Base-by-base conservation (phyloP, 2,888 invertebrate species). In the Patella caerulea region DNA sequence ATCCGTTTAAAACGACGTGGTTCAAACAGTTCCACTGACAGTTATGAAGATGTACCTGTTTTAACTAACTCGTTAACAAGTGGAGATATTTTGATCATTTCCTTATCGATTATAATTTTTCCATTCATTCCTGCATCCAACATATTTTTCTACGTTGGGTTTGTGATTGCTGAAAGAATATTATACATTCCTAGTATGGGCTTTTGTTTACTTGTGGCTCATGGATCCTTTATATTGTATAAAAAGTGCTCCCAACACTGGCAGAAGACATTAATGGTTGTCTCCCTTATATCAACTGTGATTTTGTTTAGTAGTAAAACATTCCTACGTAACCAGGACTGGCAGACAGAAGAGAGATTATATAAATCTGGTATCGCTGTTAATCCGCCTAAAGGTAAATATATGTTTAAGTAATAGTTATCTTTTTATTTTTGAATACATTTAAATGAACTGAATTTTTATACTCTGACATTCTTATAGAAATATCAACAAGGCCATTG, bases 41-140 rank as follows among this genome's bases (percentile, higher is more conserved):
- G 84, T 76, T 82, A 83, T 53, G 85, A 85, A 12, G 82, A 82
- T 12, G 24, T n/a, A 19, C 45, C 19, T 9, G 34, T 72, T 24
- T 53, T 19, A 9, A 69, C 77, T 65, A 59, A 71, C 14, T 14
- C 69, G 9, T 54, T 59, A 9, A n/a, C 55, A 0, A 71, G 75
- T 17, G 65, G 86, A 72, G 83, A 88, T 75, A 81, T 87, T 76
- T 79, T 88, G 34, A 84, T 89, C 72, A 78, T 91, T 59, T 86
- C 89, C 2, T 90, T 95, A 85, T 93, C 96, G 91, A 94, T 98
- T 90, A 94, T 98, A 90, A 94, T 96, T 85, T 93, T 98, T 86
- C 98, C 98, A 81, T 98, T 98, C 93, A 94, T 98, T 89, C 98
- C 98, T 83, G 98, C 98, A 82, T 96, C 97, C 88, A 99, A 99